phyloP scores from a whole-genome alignment of 2,888 invertebrate genomes.

The Cosmia pyralina region DNA sequence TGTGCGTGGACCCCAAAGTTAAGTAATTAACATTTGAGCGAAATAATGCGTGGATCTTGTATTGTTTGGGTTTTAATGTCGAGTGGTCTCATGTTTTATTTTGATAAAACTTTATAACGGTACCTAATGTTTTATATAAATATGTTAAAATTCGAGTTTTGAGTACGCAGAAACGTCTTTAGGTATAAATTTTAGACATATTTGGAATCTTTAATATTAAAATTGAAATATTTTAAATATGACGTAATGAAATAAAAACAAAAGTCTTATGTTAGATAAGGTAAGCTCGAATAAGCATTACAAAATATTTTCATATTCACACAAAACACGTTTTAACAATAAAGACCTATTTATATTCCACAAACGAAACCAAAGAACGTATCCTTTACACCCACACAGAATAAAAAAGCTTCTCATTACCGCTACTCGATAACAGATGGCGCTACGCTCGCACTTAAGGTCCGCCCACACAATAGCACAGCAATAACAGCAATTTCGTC shows the following conservation, averaged over 20 bases:
- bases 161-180: neutral
- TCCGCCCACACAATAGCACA: conserved; percentile 31
- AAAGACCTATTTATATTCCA: conserved; percentile 54
- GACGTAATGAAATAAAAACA: conserved; percentile 30
- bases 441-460: conserved; percentile 64
- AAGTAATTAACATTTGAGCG: conserved; percentile 56
- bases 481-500: conserved; percentile 24
- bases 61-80: conserved; percentile 52
- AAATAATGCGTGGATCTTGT: conserved; percentile 41
- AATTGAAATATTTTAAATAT: neutral
- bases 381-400: conserved; percentile 31
- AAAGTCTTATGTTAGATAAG: conserved; percentile 11
- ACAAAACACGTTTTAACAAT: conserved; percentile 46
- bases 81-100: conserved; percentile 25
- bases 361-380: conserved; percentile 57
- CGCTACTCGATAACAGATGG: conserved; percentile 81
- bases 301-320: conserved; percentile 44
- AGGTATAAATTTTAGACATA: neutral
- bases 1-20: conserved; percentile 53
- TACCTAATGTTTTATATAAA: conserved; percentile 16
- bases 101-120: conserved; percentile 33
- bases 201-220: neutral
- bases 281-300: conserved; percentile 24
- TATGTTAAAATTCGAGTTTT: neutral
- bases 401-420: conserved; percentile 60